phyloP scores from a whole-genome alignment of 2,797 vertebrate species.

The Lepidocolaptes lacrymiger region DNA sequence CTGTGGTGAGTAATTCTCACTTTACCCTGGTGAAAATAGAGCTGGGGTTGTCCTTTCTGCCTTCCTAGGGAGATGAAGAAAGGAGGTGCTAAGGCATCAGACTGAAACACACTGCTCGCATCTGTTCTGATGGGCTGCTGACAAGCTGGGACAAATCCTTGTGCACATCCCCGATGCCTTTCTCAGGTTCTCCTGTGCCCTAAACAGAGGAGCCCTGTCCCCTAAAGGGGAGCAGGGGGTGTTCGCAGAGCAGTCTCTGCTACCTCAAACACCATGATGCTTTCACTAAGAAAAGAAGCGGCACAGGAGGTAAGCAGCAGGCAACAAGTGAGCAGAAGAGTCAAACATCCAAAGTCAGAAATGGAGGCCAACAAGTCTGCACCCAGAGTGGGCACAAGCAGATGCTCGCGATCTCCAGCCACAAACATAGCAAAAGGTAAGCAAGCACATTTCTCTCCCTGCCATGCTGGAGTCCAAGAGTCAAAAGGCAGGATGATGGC shows the following conservation, averaged over 20 bases:
- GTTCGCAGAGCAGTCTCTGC: not conserved
- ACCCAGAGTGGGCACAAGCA: rapidly evolving
- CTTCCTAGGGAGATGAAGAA: constrained; percentile 2
- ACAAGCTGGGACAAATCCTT: not conserved
- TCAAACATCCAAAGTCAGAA: not conserved
- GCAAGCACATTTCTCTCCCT: not conserved
- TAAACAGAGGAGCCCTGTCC: not conserved
- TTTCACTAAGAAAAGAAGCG: not conserved
- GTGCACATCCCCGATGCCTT: not conserved
- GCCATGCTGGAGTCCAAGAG: not conserved
- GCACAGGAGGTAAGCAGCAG: not conserved
- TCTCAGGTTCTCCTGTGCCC: not conserved
- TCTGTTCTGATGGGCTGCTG: not conserved
- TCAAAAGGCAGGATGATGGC: not conserved
- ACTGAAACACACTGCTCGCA: not conserved
- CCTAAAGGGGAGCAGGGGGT: not conserved
- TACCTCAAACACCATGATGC: not conserved
- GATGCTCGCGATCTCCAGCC: not conserved
- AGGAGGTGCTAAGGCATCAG: not conserved
- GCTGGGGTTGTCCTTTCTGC: not conserved
- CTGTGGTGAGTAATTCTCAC: constrained; percentile 25
- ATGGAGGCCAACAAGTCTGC: not conserved
- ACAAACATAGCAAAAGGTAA: not conserved
- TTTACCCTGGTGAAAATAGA: constrained; percentile 34
- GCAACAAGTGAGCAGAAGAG: not conserved